These are phyloP conservation scores for Spicauda simplicius DNA, from an alignment of 2,888 invertebrate genomes.

Conservation along the genomic window DNA sequence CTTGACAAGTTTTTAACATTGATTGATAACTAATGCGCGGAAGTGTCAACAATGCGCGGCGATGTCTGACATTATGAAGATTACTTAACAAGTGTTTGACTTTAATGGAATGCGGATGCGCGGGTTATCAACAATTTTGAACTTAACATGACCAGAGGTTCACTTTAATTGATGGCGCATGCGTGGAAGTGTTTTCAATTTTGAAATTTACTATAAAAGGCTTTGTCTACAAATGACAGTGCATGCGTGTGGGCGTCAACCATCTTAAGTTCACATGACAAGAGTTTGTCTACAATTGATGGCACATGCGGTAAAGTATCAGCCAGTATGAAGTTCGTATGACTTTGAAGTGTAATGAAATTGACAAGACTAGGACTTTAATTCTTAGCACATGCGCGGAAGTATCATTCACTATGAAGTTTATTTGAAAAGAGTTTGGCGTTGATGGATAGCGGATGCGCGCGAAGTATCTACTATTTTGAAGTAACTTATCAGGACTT, in stretches of 20 bases:
- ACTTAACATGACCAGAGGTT: too few relatives aligned
- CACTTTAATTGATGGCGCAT: too few relatives aligned
- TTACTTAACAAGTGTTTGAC: too few relatives aligned
- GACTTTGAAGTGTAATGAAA: too few relatives aligned
- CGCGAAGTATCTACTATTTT: not conserved
- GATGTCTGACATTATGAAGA: too few relatives aligned
- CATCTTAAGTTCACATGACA: not conserved
- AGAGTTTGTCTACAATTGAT: not conserved
- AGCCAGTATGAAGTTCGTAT: not conserved
- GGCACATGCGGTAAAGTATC: not conserved
- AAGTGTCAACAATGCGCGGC: too few relatives aligned
- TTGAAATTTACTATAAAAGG: too few relatives aligned
- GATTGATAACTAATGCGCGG: too few relatives aligned
- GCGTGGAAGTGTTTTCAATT: too few relatives aligned
- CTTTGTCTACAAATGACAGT: not conserved
- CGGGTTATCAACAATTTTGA: too few relatives aligned
- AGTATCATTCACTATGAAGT: not conserved
- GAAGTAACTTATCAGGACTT: not conserved
- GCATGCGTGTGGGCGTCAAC: not conserved
- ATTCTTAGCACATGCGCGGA: not conserved
- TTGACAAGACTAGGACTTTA: not conserved
- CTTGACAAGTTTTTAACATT: not conserved
- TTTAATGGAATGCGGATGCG: too few relatives aligned
- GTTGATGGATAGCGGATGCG: not conserved
- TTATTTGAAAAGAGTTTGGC: not conserved